phyloP scores from a whole-genome alignment of 2,797 vertebrate species.

The Bothrops alternatus region DNA sequence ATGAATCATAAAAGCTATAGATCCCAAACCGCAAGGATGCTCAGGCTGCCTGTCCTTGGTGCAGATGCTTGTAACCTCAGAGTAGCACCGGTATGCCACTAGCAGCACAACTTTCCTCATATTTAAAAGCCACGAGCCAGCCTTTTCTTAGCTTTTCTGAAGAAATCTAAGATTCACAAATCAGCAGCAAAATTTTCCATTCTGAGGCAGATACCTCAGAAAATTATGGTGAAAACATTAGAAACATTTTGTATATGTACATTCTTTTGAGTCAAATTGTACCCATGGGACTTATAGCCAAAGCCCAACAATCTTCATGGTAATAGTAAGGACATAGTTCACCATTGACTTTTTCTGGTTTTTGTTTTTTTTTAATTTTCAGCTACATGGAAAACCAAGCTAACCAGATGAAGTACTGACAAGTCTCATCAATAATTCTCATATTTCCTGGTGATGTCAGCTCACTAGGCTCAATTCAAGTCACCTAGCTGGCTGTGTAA shows the following conservation, averaged over 20 bases:
- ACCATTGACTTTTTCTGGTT: neutral
- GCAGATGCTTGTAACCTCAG: neutral
- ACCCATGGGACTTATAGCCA: neutral
- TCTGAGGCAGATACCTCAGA: neutral
- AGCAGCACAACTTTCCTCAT: neutral
- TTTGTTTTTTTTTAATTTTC: neutral
- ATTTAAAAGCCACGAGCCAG: neutral
- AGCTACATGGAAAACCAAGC: neutral
- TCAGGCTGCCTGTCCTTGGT: neutral
- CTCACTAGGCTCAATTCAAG: neutral
- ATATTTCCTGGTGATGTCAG: neutral
- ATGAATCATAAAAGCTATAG: neutral
- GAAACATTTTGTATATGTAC: neutral
- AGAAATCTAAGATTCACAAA: neutral
- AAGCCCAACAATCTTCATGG: neutral
- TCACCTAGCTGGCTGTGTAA: neutral
- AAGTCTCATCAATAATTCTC: neutral
- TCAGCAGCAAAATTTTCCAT: neutral
- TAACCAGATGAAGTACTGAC: neutral
- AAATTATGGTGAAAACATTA: neutral
- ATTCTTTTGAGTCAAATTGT: neutral
- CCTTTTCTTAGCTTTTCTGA: neutral
- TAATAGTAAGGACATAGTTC: neutral
- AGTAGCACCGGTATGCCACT: neutral
- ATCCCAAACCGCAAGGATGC: neutral